A percentile compares a stretch with the other conserved stretches of the same genome.
These are phyloP conservation scores for Bugula neritina DNA, from an alignment of 2,888 invertebrate genomes.

Conservation along the genomic window DNA sequence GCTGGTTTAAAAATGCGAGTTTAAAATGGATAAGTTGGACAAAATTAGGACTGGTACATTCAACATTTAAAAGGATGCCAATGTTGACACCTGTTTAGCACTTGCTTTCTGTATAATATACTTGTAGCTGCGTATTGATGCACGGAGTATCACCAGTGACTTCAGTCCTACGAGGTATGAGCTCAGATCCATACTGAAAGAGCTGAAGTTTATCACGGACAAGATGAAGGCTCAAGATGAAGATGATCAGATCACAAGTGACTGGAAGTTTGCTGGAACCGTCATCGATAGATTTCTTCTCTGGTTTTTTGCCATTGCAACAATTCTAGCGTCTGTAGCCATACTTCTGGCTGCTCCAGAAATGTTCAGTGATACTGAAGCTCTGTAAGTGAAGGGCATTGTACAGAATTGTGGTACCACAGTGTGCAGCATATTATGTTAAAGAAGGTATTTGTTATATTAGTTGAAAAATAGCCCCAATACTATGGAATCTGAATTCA, in stretches of 20 bases:
- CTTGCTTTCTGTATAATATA: neutral
- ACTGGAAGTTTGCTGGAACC: conserved; percentile 98
- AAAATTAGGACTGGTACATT: too few relatives aligned
- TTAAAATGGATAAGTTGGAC: too few relatives aligned
- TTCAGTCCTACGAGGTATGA: conserved; percentile 58
- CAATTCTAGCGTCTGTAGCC: conserved; percentile 69
- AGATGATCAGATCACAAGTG: conserved; percentile 84
- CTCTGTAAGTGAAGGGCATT: conserved; percentile 21
- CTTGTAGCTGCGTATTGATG: conserved; percentile 11
- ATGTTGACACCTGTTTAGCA: too few relatives aligned
- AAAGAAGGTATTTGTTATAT: too few relatives aligned
- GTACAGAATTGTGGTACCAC: too few relatives aligned
- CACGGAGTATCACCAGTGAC: neutral
- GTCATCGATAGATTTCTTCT: conserved; percentile 95
- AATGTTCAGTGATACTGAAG: conserved; percentile 32
- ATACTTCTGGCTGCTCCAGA: conserved; percentile 48
- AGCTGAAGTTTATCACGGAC: conserved; percentile 86
- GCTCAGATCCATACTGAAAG: conserved; percentile 87
- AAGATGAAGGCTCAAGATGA: conserved; percentile 92
- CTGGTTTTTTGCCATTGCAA: conserved; percentile 70
- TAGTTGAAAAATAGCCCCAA: too few relatives aligned
- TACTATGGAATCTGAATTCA: too few relatives aligned
- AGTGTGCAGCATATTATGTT: too few relatives aligned
- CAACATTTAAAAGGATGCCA: too few relatives aligned
- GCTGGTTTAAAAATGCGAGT: too few relatives aligned